These are phyloP conservation scores for Poicephalus gulielmi DNA, from an alignment of 2,113 vertebrate species.

Conservation along the genomic window DNA sequence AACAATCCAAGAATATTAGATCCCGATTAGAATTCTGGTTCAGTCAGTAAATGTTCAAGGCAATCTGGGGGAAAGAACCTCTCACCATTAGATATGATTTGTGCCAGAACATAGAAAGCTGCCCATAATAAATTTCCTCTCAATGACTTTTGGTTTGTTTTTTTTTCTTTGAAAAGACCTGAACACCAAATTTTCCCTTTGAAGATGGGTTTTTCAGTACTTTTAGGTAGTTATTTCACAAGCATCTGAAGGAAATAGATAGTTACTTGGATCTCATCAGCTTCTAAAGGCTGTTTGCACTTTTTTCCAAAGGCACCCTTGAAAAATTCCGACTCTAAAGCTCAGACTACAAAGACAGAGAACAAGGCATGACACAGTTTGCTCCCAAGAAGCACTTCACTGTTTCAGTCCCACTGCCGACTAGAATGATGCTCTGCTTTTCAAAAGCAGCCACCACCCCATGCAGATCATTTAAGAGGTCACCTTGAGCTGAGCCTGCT, in stretches of 20 bases:
- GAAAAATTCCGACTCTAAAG: neutral
- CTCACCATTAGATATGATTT: neutral
- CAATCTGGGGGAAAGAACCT: neutral
- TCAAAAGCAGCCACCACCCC: constrained; percentile 28
- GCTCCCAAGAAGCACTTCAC: neutral
- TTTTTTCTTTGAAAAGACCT: neutral
- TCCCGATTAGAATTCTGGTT: neutral
- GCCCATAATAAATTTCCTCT: neutral
- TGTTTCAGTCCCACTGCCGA: neutral
- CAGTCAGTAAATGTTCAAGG: neutral
- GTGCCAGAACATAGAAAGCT: neutral
- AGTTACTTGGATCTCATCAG: neutral
- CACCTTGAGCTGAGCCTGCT: constrained; percentile 10
- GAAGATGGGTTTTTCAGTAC: neutral
- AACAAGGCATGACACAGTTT: neutral
- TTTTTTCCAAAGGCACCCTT: neutral
- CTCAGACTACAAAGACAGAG: neutral
- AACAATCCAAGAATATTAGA: neutral
- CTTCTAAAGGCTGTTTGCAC: neutral
- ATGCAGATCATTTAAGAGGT: neutral
- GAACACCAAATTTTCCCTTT: neutral
- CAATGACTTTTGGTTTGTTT: neutral
- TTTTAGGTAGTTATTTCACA: neutral
- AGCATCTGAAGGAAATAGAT: neutral
- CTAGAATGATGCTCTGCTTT: constrained; percentile 2